These are phyloP conservation scores for Eriosoma lanigerum DNA, from an alignment of 1,140 invertebrate genomes.

Conservation along the genomic window DNA sequence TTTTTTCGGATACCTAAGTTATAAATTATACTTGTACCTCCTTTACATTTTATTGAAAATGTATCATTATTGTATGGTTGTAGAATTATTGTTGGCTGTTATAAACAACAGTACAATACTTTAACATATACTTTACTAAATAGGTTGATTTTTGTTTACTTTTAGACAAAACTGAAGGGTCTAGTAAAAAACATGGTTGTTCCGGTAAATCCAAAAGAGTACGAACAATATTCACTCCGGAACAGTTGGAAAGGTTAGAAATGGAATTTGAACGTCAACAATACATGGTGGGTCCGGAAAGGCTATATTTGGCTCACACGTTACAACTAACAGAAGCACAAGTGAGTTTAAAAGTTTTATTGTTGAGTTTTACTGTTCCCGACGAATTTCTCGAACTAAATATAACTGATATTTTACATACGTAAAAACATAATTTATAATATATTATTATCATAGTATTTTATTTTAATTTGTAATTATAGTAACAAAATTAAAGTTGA, in stretches of 20 bases:
- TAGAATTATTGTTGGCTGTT: too few species aligned
- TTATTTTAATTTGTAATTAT: too few species aligned
- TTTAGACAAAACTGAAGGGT: constrained; percentile 40
- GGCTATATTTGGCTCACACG: constrained; percentile 83
- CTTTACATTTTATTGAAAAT: too few species aligned
- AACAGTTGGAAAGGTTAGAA: constrained; percentile 87
- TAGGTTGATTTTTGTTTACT: not conserved
- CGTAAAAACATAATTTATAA: too few species aligned
- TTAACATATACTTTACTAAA: not conserved
- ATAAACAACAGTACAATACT: too few species aligned
- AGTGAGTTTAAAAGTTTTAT: constrained; percentile 60
- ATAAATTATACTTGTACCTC: too few species aligned
- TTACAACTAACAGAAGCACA: constrained; percentile 89
- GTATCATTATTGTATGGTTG: too few species aligned
- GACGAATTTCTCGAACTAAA: not conserved
- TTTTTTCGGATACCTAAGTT: too few species aligned
- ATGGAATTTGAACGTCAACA: constrained; percentile 90
- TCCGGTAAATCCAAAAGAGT: constrained; percentile 72
- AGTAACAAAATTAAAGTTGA: too few species aligned
- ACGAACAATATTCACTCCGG: constrained; percentile 90
- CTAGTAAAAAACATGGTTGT: constrained; percentile 45
- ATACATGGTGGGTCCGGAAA: constrained; percentile 93
- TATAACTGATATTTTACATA: too few species aligned
- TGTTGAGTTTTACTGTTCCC: too few species aligned
- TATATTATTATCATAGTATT: too few species aligned